phyloP scores from a whole-genome alignment of 2,113 vertebrate genomes.

The Sorex fumeus region DNA sequence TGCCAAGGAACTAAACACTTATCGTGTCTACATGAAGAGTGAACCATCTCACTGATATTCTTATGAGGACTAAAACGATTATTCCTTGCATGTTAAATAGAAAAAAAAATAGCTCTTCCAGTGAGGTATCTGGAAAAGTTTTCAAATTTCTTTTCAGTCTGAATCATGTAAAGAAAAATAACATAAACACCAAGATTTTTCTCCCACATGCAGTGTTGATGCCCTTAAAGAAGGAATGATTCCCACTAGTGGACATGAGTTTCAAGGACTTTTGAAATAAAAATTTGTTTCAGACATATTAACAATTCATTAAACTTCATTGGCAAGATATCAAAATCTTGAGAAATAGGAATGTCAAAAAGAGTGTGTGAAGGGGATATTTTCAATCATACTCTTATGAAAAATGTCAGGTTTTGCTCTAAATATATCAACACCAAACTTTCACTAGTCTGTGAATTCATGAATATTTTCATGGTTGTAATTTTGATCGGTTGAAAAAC shows the following conservation, averaged over 20 bases:
- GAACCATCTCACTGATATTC: not conserved
- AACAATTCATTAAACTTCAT: not conserved
- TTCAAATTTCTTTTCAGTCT: not conserved
- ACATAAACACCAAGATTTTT: not conserved
- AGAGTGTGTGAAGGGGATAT: not conserved
- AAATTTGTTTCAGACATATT: conserved; percentile 17
- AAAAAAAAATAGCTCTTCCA: not conserved
- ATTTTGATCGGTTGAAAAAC: conserved; percentile 3
- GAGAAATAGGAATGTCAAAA: not conserved
- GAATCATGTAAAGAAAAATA: not conserved
- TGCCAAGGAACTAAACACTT: not conserved
- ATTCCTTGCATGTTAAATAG: not conserved
- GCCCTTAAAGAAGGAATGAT: not conserved
- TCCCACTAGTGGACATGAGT: not conserved
- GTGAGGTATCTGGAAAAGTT: not conserved
- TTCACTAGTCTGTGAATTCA: not conserved
- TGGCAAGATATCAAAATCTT: conserved; percentile 27
- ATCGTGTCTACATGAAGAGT: not conserved
- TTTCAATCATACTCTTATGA: not conserved
- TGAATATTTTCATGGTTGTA: conserved; percentile 32
- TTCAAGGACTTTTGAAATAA: not conserved
- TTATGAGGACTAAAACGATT: not conserved
- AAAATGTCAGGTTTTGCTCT: not conserved
- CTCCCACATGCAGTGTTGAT: not conserved
- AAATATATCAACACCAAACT: not conserved